Base-by-base conservation (phyloP, 2,113 vertebrate species). In the Poeciliopsis retropinna region DNA sequence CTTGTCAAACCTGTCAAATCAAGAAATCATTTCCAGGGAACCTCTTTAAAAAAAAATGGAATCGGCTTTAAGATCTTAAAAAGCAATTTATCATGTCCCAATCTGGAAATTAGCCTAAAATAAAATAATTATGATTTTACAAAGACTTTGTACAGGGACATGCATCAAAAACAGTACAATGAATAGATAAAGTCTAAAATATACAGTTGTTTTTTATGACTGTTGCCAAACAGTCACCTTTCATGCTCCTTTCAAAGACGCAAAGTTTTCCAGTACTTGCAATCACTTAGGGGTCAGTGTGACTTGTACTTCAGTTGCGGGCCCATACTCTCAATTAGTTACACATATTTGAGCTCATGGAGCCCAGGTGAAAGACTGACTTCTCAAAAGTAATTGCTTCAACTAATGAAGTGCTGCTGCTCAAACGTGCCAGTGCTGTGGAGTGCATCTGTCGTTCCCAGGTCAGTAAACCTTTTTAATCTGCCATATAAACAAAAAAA, bases 381-480 rank as follows among this genome's bases (percentile, higher is more conserved):
- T 88, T 84, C 74, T 84, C 88, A 88, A 87, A 88, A 90, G 88
- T 91, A 90, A 92, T 93, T 86, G 89, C 85, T 82, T 80, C 12
- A 28, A 78, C 85, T 91, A 92, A 92, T 92, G 79, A 93, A 90
- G 87, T 87, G 87, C 81, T 83, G 85, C 87, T 10, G 82, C 85
- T 85, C 28, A 61, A 82, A 90, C 85, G 74, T 74, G 82, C 83
- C 76, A 61, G 70, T 31, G 3, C 62, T 15, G 32, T n/a, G 44
- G 72, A 88, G 70, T 75, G 60, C 76, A 80, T 79, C 78, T 72
- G 81, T 87, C 80, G 81, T 87, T 88, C 88, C 78, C 86, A 83
- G 87, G 85, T 92, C 91, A 91, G 84, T 82, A 80, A 83, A 81
- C 81, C 71, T 39, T 25, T 73, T 82, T 76, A 70, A 73, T 74